Evolutionary conservation across 2,113 vertebrate species (phyloP).

Genomic region (Amphilophus citrinellus): DNA sequence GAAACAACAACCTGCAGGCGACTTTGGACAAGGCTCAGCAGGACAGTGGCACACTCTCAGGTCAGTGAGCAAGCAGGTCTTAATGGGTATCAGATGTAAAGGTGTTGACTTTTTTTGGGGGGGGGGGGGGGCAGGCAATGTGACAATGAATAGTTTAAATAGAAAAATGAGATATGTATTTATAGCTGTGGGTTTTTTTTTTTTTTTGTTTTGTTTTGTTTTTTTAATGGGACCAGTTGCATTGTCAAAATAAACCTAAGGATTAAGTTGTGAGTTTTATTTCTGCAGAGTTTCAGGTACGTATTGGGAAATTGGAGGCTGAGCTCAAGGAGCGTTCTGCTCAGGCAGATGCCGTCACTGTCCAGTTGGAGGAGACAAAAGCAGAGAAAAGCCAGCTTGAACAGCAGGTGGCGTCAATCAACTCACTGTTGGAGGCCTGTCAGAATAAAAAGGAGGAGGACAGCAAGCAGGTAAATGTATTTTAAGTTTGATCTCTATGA

Average conservation of each 20-base stretch:
- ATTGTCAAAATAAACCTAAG: background rate
- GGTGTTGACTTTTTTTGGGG: background rate
- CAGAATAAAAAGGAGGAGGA: conserved; percentile 79
- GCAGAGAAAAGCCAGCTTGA: conserved; percentile 84
- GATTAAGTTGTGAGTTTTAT: background rate
- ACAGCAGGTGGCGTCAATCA: conserved; percentile 86
- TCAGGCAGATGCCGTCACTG: conserved; percentile 82
- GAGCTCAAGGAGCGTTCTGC: conserved; percentile 81
- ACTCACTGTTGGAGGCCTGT: conserved; percentile 88
- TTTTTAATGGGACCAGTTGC: no score
- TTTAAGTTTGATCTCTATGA: background rate
- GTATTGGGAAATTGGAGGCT: conserved; percentile 80
- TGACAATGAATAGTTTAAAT: background rate
- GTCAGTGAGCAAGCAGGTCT: conserved; percentile 68
- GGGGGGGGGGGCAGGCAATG: no score
- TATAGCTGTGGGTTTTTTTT: no score
- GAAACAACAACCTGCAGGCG: conserved; percentile 82
- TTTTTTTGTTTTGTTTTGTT: no score
- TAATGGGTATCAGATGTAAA: background rate
- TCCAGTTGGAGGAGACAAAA: conserved; percentile 82
- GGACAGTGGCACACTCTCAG: conserved; percentile 83
- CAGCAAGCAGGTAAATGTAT: conserved; percentile 76
- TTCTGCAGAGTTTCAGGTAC: conserved; percentile 84
- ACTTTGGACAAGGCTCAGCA: conserved; percentile 85
- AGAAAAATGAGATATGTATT: background rate